Percentiles rank a stretch among this genome's conserved stretches.
Evolutionary conservation across 2,113 vertebrate genomes (phyloP).

Genomic region (Pollimyrus isidori): DNA sequence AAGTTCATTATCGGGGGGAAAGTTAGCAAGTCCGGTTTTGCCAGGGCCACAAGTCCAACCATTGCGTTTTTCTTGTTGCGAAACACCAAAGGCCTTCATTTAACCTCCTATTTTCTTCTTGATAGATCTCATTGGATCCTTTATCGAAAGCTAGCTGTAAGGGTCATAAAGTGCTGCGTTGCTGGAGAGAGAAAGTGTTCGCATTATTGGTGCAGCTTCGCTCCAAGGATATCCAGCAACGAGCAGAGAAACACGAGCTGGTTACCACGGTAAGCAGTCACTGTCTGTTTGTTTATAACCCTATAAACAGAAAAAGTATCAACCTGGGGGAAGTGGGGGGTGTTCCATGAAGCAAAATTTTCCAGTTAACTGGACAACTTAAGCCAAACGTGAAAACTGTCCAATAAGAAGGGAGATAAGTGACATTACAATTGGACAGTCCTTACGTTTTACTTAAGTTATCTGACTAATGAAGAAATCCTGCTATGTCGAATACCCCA

Average conservation of each 20-base stretch:
- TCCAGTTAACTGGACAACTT: background rate
- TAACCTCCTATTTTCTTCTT: background rate
- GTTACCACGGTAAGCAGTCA: conserved; percentile 42
- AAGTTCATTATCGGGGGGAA: too few species aligned
- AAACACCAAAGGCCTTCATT: background rate
- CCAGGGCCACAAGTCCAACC: background rate
- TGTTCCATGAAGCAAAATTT: background rate
- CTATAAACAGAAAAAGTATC: background rate
- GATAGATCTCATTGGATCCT: conserved; percentile 39
- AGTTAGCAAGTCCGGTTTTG: background rate
- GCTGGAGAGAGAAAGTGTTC: conserved; percentile 69
- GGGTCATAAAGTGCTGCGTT: conserved; percentile 46
- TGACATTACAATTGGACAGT: background rate
- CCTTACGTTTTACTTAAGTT: background rate
- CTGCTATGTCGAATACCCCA: background rate
- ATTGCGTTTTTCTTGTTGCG: background rate
- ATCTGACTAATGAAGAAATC: background rate
- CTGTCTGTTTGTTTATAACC: background rate
- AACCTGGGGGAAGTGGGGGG: background rate
- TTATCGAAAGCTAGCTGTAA: conserved; percentile 34
- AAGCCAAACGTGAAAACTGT: background rate
- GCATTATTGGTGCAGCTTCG: conserved; percentile 60
- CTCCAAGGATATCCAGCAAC: conserved; percentile 53
- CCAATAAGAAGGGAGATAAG: background rate
- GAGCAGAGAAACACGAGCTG: conserved; percentile 44